Conservation (phyloP, 2,797 vertebrate genomes). For the Tapera naevia region DNA sequence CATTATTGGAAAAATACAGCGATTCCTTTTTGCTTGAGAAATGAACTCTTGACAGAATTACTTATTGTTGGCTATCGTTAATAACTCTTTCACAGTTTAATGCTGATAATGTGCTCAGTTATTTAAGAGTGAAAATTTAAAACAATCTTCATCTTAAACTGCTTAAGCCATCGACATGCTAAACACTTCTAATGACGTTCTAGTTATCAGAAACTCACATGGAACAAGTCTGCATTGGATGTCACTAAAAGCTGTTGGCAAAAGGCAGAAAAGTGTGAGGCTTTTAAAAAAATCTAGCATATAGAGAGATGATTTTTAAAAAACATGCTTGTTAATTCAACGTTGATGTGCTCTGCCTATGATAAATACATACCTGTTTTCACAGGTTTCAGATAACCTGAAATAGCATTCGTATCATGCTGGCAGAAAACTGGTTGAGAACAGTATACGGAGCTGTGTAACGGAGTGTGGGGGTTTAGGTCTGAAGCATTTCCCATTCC, state of each 20-base stretch:
- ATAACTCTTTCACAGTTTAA: constrained; percentile 15
- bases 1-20: neutral
- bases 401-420: neutral
- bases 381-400: neutral
- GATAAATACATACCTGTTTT: neutral
- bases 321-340: neutral
- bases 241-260: neutral
- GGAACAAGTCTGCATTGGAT: neutral
- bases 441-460: neutral
- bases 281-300: neutral
- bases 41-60: neutral
- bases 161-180: neutral
- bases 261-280: neutral
- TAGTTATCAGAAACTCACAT: neutral
- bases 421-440: neutral
- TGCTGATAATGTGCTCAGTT: neutral
- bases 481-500: neutral
- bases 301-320: neutral
- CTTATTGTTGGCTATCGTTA: neutral
- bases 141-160: constrained; percentile 22
- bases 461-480: neutral
- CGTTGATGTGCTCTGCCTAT: neutral
- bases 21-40: neutral
- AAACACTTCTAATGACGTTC: neutral
- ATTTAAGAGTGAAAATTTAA: neutral